Evolutionary conservation across 2,797 vertebrate species (phyloP), one percentile per base, ranked within the genome.

Genomic region (Notolepis coatsorum): DNA sequence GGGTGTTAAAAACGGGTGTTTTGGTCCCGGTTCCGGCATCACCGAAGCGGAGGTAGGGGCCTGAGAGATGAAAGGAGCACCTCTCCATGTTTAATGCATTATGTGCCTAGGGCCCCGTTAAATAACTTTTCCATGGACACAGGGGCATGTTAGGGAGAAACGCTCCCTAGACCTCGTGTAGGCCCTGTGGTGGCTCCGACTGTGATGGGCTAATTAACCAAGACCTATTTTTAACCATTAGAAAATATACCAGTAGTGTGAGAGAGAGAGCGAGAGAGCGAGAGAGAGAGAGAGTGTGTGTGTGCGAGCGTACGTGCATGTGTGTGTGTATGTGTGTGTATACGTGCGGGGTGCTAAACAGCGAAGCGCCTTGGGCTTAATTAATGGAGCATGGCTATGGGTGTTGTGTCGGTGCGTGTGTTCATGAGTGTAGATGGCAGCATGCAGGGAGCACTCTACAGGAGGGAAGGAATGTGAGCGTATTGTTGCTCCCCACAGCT

Each of bases 171-270:
- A 90, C 82, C 82, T 85, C 80, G 72, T 72, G 68, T 55, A 72
- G 83, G 74, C 60, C 77, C 70, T 46, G 59, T 12, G 41, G 80
- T 64, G 39, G 52, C 33, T 69, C 23, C 25, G 30, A 77, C 63
- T 77, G 80, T 75, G 77, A 77, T 75, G 76, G 42, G 51, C 73
- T 86, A 84, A 91, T 91, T 91, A 92, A 90, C 81, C 71, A 73
- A 79, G 58, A 39, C 61, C 76, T 79, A 71, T 76, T 86, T 86
- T 73, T 51, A 75, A 77, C 56, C 79, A 76, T 71, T 65, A 45
- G 71, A 65, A 80, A 79, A 67, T 73, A 71, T 77, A 75, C 69
- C 63, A 74, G n/a, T n/a, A 68, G 50, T 27, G 62, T 56, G 71
- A 65, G 30, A 51, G 68, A 72, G 58, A n/a, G n/a, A n/a, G n/a